Conservation (phyloP, 64 coral and sea anemone species). For the Dendrophyllia cribrosa region DNA sequence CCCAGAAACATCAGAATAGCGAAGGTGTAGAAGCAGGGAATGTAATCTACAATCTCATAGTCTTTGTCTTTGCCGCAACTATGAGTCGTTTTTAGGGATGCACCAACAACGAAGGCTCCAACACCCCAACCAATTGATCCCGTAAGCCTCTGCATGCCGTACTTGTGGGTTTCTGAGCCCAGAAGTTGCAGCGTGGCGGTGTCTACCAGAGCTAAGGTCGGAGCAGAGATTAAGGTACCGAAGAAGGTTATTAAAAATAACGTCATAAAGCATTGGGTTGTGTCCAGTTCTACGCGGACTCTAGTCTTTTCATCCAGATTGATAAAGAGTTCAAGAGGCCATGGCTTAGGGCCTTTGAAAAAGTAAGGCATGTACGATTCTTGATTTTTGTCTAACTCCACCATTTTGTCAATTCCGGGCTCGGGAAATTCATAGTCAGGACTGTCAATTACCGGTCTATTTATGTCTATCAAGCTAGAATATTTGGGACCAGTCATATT, state of each 20-base stretch:
- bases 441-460: constrained; percentile 83
- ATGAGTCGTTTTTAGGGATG: constrained; percentile 89
- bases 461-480: constrained; percentile 68
- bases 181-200: constrained; percentile 95
- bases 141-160: constrained; percentile 97
- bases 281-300: constrained; percentile 80
- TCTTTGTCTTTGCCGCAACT: constrained; percentile 88
- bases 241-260: constrained; percentile 96
- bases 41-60: constrained; percentile 96
- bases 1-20: constrained; percentile 92
- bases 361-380: constrained; percentile 58
- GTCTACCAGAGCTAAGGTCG: constrained; percentile 91
- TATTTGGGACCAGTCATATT: constrained; percentile 63
- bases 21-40: constrained; percentile 99
- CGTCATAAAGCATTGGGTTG: constrained; percentile 87
- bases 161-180: constrained; percentile 92
- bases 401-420: constrained; percentile 95
- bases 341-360: constrained; percentile 92
- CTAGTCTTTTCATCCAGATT: constrained; percentile 66
- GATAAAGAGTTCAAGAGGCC: constrained; percentile 84
- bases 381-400: constrained; percentile 70
- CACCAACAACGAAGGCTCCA: constrained; percentile 96
- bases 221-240: constrained; percentile 93
- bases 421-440: constrained; percentile 88
- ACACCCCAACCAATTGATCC: constrained; percentile 98